Evolutionary conservation across 2,113 vertebrate genomes (phyloP).

Genomic region (Bettongia penicillata): DNA sequence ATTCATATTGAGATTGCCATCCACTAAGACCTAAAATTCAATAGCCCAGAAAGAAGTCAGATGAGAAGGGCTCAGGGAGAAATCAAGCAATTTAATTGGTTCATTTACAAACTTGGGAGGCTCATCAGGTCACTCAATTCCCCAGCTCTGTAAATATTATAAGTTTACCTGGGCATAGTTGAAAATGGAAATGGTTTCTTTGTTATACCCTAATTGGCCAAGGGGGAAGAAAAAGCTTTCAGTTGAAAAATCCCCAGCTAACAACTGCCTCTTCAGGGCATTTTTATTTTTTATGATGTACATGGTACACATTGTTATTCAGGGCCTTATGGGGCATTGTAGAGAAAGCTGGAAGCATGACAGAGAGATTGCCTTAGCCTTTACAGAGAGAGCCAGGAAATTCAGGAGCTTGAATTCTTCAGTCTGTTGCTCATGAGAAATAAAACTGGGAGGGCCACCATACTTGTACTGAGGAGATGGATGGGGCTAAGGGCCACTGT

Average conservation of each 20-base stretch:
- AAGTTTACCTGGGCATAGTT: constrained; percentile 8
- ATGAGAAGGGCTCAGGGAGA: not conserved
- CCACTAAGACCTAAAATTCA: not conserved
- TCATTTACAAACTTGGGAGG: not conserved
- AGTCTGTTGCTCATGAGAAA: constrained; percentile 61
- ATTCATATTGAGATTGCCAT: not conserved
- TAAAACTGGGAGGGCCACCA: constrained; percentile 43
- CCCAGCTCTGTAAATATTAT: constrained; percentile 19
- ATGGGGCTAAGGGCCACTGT: not conserved
- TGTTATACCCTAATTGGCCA: constrained; percentile 54
- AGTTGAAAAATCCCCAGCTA: constrained; percentile 18
- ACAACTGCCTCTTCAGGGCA: constrained; percentile 18
- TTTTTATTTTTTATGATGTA: constrained; percentile 24
- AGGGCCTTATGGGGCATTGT: not conserved
- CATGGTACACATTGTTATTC: constrained; percentile 45
- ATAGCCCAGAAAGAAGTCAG: not conserved
- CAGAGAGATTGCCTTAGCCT: constrained; percentile 57
- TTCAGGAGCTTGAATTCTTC: constrained; percentile 31
- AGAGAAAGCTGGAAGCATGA: constrained; percentile 65
- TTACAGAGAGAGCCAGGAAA: constrained; percentile 65
- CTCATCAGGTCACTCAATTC: constrained; percentile 33
- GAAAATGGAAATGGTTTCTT: constrained; percentile 33
- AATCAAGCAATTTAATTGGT: not conserved
- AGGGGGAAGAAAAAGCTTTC: constrained; percentile 36
- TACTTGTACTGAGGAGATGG: not conserved